These are phyloP conservation scores for Epizoanthus ramosus DNA, from an alignment of 92 coral and sea anemone species.

Conservation along the genomic window DNA sequence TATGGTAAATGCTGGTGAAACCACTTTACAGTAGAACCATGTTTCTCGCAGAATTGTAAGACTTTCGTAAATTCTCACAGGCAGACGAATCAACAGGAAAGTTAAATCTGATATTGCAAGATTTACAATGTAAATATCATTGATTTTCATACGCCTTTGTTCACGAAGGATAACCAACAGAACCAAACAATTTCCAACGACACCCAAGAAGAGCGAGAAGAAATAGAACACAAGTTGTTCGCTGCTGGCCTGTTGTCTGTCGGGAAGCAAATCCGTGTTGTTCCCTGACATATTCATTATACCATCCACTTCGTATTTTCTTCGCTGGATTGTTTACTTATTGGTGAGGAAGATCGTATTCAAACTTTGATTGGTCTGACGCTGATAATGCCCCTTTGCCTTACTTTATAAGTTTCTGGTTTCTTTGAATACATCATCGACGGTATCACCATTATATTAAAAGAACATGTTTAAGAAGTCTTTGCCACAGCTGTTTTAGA, in stretches of 20 bases:
- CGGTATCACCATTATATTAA: not conserved
- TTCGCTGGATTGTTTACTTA: not conserved
- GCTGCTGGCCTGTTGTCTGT: not conserved
- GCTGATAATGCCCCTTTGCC: not conserved
- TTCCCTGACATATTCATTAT: not conserved
- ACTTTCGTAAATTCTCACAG: slow-evolving; percentile 43
- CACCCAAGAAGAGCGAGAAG: slow-evolving; percentile 50
- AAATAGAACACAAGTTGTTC: slow-evolving; percentile 37
- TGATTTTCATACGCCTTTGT: slow-evolving; percentile 30
- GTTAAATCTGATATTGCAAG: slow-evolving; percentile 54
- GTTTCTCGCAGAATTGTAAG: slow-evolving; percentile 30
- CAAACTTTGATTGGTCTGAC: not conserved
- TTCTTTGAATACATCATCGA: not conserved
- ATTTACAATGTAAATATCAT: slow-evolving; percentile 52
- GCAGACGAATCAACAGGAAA: slow-evolving; percentile 45
- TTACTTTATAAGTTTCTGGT: not conserved
- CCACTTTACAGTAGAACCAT: slow-evolving; percentile 58
- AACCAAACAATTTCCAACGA: slow-evolving; percentile 51
- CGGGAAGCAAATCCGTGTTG: not conserved
- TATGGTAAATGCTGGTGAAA: slow-evolving; percentile 60
- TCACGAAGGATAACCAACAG: slow-evolving; percentile 46
- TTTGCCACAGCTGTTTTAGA: not conserved
- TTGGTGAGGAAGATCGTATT: not conserved
- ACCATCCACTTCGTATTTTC: not conserved
- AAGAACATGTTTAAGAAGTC: not conserved